Evolutionary conservation across 1,140 invertebrate species (phyloP).

Genomic region (Caenorhabditis brenneri): DNA sequence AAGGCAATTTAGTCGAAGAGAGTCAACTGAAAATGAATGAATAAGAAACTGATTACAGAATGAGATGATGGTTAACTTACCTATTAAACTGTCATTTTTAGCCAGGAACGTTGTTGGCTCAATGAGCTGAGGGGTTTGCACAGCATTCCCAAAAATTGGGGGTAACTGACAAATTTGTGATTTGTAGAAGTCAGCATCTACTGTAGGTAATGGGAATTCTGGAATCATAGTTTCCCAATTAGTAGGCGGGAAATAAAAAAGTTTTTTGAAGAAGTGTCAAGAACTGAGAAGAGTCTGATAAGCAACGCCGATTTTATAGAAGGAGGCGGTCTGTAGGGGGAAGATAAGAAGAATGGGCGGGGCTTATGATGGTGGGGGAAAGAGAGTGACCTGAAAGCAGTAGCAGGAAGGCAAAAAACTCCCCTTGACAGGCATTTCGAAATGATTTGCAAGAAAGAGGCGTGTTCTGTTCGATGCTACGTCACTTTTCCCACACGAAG

Average conservation of each 20-base stretch:
- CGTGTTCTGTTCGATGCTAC: background rate
- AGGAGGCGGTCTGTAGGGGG: background rate
- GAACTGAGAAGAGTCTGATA: slow-evolving; percentile 18
- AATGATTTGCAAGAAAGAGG: background rate
- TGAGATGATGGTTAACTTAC: background rate
- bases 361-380: background rate
- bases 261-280: slow-evolving; percentile 25
- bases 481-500: slow-evolving; percentile 22
- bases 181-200: slow-evolving; percentile 30
- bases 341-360: background rate
- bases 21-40: background rate
- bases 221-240: slow-evolving; percentile 28
- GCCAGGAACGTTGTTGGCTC: background rate
- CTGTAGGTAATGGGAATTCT: slow-evolving; percentile 35
- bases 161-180: slow-evolving; percentile 3
- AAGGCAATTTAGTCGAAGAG: background rate
- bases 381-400: background rate
- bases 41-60: background rate
- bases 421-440: background rate
- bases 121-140: slow-evolving; percentile 14
- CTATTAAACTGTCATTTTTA: background rate
- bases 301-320: slow-evolving; percentile 20
- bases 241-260: slow-evolving; percentile 10
- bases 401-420: background rate
- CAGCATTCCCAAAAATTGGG: slow-evolving; percentile 12